Evolutionary conservation across 2,797 vertebrate genomes (phyloP).

Genomic region (Catharus ustulatus): DNA sequence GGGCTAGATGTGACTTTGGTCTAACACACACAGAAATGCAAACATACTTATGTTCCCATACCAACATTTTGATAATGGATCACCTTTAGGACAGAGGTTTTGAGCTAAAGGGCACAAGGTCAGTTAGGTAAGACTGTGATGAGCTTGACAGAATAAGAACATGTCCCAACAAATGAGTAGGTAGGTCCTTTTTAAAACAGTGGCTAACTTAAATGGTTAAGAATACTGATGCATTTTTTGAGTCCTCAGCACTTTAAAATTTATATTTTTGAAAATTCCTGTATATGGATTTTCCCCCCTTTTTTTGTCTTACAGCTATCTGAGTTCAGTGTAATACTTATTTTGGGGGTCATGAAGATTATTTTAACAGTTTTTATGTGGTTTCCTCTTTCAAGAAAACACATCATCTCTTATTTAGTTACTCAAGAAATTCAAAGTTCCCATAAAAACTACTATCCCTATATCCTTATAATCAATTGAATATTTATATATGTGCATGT

Average conservation of each 20-base stretch:
- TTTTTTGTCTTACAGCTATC: background rate
- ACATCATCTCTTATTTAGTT: background rate
- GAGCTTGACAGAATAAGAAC: background rate
- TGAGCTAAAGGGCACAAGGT: background rate
- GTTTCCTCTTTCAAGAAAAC: background rate
- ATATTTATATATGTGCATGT: background rate
- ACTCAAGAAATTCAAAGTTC: background rate
- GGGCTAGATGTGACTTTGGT: background rate
- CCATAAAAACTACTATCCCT: background rate
- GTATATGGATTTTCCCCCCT: background rate
- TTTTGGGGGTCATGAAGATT: background rate
- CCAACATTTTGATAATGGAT: background rate
- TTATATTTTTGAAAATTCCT: background rate
- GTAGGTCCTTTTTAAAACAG: background rate
- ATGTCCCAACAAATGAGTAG: background rate
- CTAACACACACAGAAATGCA: background rate
- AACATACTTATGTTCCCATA: background rate
- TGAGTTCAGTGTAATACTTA: background rate
- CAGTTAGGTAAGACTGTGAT: background rate
- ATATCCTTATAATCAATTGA: background rate
- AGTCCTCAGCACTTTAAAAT: background rate
- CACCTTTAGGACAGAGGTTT: background rate
- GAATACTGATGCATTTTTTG: background rate
- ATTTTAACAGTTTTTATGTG: background rate
- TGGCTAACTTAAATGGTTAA: background rate